Base-by-base conservation (phyloP, 2,888 invertebrate species). In the Ephialtes manifestator region DNA sequence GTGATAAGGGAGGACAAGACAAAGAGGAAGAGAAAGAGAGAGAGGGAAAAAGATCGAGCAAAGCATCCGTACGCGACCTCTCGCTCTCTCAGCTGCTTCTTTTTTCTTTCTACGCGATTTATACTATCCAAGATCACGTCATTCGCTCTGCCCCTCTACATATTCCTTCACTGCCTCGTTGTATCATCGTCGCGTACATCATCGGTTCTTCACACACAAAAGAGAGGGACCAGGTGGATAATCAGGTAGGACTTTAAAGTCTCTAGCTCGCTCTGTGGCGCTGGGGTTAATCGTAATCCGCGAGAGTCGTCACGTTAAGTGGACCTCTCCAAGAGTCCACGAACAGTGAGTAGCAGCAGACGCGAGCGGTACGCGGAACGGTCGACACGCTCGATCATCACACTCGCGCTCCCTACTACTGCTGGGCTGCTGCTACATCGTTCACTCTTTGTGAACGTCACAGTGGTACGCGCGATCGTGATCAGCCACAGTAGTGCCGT, bases 351-450 rank as follows among this genome's bases (percentile, higher is more conserved):
- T 24, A 60, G 35, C 70, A 43, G 60, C 83, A 83, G 83, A 79
- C 74, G 60, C 81, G 76, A 71, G 51, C 58, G 67, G 28, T 60
- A 81, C 76, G 72, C 84, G 79, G 60, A 43, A 77, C 77, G 65
- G 55, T 74, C 53, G 63, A 82, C 81, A 76, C 81, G 72, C 76
- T 67, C 58, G 48, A 24, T 48, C 51, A 7, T n/a, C 24, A 4
- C 39, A 1, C 51, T 18, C 39, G 43, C 48, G 51, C 13, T 71
- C 7, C 67, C 7, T 24, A 24, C 28, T 67, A 20, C 46, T 18
- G 51, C 51, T 51, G 28, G 11, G 13, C 53, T 18, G 11, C 2
- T 0, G 20, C 35, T 39, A 5, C 55, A 1, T 51, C 24, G 2
- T 20, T 63, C 48, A n/a, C 72, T 65, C 39, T n/a, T 15, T 72